phyloP scores from a whole-genome alignment of 1,140 invertebrate genomes.

The Eurosta solidaginis region DNA sequence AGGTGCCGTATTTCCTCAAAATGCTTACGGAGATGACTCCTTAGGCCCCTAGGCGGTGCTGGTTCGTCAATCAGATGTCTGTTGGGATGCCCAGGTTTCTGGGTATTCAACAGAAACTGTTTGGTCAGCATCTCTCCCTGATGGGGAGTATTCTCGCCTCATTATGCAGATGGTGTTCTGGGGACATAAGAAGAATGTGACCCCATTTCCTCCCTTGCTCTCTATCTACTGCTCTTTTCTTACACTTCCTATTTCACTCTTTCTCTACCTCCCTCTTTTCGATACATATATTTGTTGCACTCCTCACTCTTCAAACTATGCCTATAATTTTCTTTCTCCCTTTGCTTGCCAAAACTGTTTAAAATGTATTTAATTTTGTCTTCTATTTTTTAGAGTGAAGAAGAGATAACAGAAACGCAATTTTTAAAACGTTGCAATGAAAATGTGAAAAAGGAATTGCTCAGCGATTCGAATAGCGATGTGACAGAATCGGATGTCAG shows the following conservation, averaged over 20 bases:
- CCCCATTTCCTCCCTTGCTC: not conserved
- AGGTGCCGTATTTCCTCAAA: too few relatives aligned
- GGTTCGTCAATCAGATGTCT: too few relatives aligned
- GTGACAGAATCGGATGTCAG: conserved; percentile 41
- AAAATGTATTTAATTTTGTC: not conserved
- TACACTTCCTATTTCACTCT: not conserved
- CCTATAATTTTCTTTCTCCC: not conserved
- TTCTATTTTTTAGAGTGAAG: conserved; percentile 39
- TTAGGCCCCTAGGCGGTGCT: too few relatives aligned
- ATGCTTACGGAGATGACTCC: too few relatives aligned
- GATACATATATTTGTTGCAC: not conserved
- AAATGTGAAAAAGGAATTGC: conserved; percentile 47
- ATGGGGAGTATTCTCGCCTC: too few relatives aligned
- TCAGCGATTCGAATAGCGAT: conserved; percentile 49
- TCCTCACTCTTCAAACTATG: not conserved
- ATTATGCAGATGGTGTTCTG: too few relatives aligned
- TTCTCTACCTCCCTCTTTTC: not conserved
- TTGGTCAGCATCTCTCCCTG: too few relatives aligned
- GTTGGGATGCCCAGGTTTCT: too few relatives aligned
- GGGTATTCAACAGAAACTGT: too few relatives aligned
- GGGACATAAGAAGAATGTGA: too few relatives aligned
- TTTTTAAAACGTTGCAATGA: conserved; percentile 48
- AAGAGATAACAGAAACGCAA: conserved; percentile 47
- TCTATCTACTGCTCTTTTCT: not conserved
- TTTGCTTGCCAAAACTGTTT: not conserved